Conservation (phyloP, 2,888 invertebrate species). For the Aethes cnicana region DNA sequence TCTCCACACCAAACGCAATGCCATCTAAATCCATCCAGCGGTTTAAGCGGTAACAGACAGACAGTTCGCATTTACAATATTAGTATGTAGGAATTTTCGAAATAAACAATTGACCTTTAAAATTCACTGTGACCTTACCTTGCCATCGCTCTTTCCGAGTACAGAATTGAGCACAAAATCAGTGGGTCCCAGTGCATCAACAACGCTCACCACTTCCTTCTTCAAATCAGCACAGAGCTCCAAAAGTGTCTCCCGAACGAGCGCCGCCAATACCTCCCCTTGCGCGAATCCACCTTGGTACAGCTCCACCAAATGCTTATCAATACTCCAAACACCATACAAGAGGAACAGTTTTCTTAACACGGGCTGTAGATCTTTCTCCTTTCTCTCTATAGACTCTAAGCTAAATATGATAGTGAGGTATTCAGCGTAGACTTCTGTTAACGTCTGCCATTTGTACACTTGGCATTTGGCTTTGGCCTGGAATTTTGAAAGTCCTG, state of each 20-base stretch:
- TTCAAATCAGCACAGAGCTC: slow-evolving; percentile 87
- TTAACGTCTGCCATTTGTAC: slow-evolving; percentile 88
- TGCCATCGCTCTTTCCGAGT: slow-evolving; percentile 92
- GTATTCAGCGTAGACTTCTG: slow-evolving; percentile 90
- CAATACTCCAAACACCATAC: slow-evolving; percentile 77
- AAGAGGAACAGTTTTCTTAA: slow-evolving; percentile 70
- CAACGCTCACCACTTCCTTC: slow-evolving; percentile 88
- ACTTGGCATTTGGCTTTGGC: slow-evolving; percentile 92
- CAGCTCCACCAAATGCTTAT: slow-evolving; percentile 87
- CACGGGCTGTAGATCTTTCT: slow-evolving; percentile 64
- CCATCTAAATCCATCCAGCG: no score
- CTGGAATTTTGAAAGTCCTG: slow-evolving; percentile 86
- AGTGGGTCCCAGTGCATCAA: slow-evolving; percentile 93
- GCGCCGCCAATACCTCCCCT: slow-evolving; percentile 79
- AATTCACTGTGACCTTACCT: no score
- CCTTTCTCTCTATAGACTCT: slow-evolving; percentile 66
- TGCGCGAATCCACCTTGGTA: slow-evolving; percentile 86
- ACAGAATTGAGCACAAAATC: slow-evolving; percentile 95
- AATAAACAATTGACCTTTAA: no score
- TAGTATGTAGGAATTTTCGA: no score
- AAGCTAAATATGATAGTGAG: slow-evolving; percentile 80
- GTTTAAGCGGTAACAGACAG: no score
- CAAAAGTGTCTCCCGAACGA: slow-evolving; percentile 86
- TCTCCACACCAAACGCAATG: no score
- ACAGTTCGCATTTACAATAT: no score